phyloP scores from a whole-genome alignment of 2,113 vertebrate genomes.

The Alethe diademata region DNA sequence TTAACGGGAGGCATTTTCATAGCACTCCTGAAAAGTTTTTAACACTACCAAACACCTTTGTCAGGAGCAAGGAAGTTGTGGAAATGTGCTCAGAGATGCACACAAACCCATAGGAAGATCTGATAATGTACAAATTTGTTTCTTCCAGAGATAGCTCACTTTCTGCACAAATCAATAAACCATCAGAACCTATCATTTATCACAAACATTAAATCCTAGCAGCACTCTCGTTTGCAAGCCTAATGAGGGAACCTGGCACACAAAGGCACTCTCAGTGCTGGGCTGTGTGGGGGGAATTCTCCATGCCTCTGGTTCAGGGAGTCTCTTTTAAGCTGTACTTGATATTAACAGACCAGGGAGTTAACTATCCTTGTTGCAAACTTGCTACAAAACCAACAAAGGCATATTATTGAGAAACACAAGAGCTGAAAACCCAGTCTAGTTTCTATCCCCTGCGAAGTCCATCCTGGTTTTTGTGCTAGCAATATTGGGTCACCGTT shows the following conservation, averaged over 20 bases:
- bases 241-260: neutral
- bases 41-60: neutral
- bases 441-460: neutral
- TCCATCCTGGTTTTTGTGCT: neutral
- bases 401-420: neutral
- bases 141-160: slow-evolving; percentile 12
- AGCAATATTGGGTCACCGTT: neutral
- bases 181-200: slow-evolving; percentile 42
- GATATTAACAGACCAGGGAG: neutral
- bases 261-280: neutral
- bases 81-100: neutral
- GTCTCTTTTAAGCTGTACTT: neutral
- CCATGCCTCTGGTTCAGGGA: neutral
- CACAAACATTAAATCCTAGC: slow-evolving; percentile 18
- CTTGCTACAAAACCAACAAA: neutral
- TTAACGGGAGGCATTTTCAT: neutral
- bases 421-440: neutral
- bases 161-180: slow-evolving; percentile 22
- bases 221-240: neutral
- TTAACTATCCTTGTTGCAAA: neutral
- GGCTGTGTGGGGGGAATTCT: neutral
- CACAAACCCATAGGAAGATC: neutral
- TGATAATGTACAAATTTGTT: neutral
- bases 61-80: neutral
- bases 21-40: slow-evolving; percentile 11